These are phyloP conservation scores for Sebastes goodei DNA, from an alignment of 2,797 vertebrate genomes.

Conservation along the genomic window DNA sequence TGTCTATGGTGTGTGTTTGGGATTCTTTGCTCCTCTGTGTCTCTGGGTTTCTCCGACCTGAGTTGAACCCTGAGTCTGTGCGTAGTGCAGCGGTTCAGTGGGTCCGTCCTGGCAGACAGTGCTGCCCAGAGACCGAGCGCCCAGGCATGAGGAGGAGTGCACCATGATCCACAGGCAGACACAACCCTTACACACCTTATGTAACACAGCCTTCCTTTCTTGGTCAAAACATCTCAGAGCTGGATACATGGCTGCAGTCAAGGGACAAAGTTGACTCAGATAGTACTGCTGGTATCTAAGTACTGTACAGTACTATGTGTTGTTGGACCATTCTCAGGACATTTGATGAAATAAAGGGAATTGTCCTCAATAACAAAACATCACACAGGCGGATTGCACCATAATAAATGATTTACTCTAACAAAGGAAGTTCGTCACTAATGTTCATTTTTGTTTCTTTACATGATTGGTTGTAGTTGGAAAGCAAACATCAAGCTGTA, in stretches of 20 bases:
- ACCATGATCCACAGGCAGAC: conserved; percentile 45
- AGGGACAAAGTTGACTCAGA: neutral
- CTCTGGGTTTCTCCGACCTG: conserved; percentile 29
- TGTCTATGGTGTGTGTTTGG: neutral
- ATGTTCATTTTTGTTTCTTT: neutral
- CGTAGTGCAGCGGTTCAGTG: conserved; percentile 19
- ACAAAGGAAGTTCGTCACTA: neutral
- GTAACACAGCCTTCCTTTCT: conserved; percentile 11
- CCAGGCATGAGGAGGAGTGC: conserved; percentile 35
- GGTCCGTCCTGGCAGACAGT: conserved; percentile 46
- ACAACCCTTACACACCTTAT: conserved; percentile 1
- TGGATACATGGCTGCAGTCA: neutral
- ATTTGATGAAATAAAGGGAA: fast-evolving
- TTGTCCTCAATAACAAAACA: neutral
- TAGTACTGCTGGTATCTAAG: neutral
- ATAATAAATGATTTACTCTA: neutral
- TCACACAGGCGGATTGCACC: neutral
- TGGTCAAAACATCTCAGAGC: conserved; percentile 24
- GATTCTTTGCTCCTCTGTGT: conserved; percentile 9
- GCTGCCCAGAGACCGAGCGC: conserved; percentile 26
- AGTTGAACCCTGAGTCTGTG: conserved; percentile 26
- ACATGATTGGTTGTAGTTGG: neutral
- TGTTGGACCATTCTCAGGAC: no score
- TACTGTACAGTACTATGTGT: neutral
- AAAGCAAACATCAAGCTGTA: neutral